These are phyloP conservation scores for Ophion costatus DNA, from an alignment of 2,888 invertebrate genomes.

Conservation along the genomic window DNA sequence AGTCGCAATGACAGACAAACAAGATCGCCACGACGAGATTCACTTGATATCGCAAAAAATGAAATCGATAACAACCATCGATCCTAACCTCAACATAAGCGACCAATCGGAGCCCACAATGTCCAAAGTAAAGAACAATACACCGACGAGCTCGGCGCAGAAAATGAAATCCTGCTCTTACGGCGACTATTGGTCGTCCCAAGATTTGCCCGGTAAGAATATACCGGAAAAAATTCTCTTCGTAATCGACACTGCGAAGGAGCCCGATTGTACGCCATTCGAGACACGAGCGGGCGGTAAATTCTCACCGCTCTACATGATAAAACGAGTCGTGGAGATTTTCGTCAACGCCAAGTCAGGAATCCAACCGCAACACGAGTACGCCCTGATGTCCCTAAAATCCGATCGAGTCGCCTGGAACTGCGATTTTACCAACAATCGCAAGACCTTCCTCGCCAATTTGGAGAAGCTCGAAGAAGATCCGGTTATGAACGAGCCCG, in stretches of 20 bases:
- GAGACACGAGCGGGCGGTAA: slow-evolving; percentile 85
- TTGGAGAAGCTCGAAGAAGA: slow-evolving; percentile 86
- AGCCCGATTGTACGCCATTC: slow-evolving; percentile 85
- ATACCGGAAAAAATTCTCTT: slow-evolving; percentile 87
- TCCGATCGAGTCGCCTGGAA: slow-evolving; percentile 85
- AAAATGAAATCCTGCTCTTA: slow-evolving; percentile 29
- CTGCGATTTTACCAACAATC: slow-evolving; percentile 87
- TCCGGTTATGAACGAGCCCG: slow-evolving; percentile 81
- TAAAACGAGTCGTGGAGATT: slow-evolving; percentile 87
- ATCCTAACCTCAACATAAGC: slow-evolving; percentile 60
- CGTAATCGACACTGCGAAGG: slow-evolving; percentile 87
- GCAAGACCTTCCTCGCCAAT: slow-evolving; percentile 85
- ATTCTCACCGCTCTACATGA: slow-evolving; percentile 86
- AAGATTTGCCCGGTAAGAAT: slow-evolving; percentile 78
- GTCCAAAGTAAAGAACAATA: slow-evolving; percentile 49
- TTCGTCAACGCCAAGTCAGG: slow-evolving; percentile 87
- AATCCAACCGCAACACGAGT: slow-evolving; percentile 87
- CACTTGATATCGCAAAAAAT: slow-evolving; percentile 67
- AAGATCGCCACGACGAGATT: slow-evolving; percentile 69
- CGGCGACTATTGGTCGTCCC: slow-evolving; percentile 41
- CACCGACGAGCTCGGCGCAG: slow-evolving; percentile 34
- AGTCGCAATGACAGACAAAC: slow-evolving; percentile 70
- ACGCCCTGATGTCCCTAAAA: slow-evolving; percentile 86
- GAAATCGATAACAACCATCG: slow-evolving; percentile 63
- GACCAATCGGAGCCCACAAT: slow-evolving; percentile 53